A percentile compares a stretch with the other conserved stretches of the same genome.
phyloP scores from a whole-genome alignment of 2,888 invertebrate genomes.

The Noctuana brunneofusca region DNA sequence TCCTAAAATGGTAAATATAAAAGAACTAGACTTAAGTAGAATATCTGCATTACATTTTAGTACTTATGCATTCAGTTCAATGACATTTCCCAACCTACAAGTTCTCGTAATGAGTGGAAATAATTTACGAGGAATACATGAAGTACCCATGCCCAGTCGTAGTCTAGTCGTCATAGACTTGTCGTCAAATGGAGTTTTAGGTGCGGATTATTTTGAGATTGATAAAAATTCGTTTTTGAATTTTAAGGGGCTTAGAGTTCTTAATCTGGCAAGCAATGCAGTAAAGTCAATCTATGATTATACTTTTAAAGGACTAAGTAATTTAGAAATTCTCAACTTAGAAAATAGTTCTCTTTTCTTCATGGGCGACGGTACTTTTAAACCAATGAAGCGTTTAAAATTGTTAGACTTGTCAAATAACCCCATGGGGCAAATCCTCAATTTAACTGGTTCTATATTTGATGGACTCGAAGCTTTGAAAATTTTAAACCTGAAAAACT shows the following conservation, averaged over 20 bases:
- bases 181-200: constrained; percentile 68
- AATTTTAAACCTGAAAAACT: constrained; percentile 70
- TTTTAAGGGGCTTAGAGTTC: constrained; percentile 65
- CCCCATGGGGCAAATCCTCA: constrained; percentile 62
- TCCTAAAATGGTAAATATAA: constrained; percentile 77
- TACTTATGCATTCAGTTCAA: constrained; percentile 65
- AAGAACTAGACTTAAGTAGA: constrained; percentile 78
- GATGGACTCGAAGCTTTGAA: constrained; percentile 70
- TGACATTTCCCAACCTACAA: constrained; percentile 72
- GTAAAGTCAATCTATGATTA: constrained; percentile 71
- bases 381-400: constrained; percentile 59
- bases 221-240: constrained; percentile 68
- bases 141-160: constrained; percentile 65
- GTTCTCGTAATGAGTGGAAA: constrained; percentile 76
- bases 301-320: constrained; percentile 72
- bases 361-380: constrained; percentile 70
- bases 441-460: constrained; percentile 63
- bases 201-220: constrained; percentile 70
- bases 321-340: constrained; percentile 69
- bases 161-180: constrained; percentile 70
- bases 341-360: constrained; percentile 74
- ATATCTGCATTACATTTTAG: constrained; percentile 72
- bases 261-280: constrained; percentile 78
- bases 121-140: constrained; percentile 71
- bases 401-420: constrained; percentile 79